Percentiles rank a stretch among this genome's conserved stretches.
These are phyloP conservation scores for Eupithecia inturbata DNA, from an alignment of 2,888 invertebrate species.

Conservation along the genomic window DNA sequence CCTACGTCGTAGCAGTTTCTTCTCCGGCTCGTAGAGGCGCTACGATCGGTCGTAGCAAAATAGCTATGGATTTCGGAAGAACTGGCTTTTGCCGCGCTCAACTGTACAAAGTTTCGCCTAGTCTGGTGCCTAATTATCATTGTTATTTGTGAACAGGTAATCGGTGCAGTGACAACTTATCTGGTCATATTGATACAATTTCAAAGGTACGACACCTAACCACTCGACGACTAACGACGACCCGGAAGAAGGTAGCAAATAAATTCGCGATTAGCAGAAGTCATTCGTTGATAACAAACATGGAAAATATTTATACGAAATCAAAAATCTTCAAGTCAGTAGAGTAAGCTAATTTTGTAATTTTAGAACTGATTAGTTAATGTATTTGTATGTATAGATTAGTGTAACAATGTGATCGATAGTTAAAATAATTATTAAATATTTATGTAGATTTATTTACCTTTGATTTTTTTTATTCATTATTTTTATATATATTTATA, in stretches of 20 bases:
- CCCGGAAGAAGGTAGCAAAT: not conserved
- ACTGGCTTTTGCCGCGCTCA: not conserved
- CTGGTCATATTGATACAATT: constrained; percentile 85
- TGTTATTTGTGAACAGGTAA: constrained; percentile 66
- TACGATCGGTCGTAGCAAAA: constrained; percentile 12
- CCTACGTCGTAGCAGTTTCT: constrained; percentile 8
- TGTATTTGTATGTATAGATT: not conserved
- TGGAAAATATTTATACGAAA: not conserved
- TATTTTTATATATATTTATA: no score
- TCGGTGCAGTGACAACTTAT: constrained; percentile 85
- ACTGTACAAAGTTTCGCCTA: not conserved
- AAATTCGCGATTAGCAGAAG: not conserved
- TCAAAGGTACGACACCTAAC: constrained; percentile 76
- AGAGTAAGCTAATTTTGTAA: not conserved
- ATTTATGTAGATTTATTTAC: not conserved
- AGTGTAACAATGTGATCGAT: not conserved
- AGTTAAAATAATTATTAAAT: not conserved
- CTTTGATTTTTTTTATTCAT: not conserved
- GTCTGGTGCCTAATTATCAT: not conserved
- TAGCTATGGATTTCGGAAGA: not conserved
- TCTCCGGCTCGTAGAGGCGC: constrained; percentile 23
- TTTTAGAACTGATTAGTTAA: not conserved
- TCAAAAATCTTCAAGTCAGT: not conserved
- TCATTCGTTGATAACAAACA: not conserved
- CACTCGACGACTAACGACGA: not conserved